These are phyloP conservation scores for Myiagra hebetior DNA, from an alignment of 2,113 vertebrate species.

Conservation along the genomic window DNA sequence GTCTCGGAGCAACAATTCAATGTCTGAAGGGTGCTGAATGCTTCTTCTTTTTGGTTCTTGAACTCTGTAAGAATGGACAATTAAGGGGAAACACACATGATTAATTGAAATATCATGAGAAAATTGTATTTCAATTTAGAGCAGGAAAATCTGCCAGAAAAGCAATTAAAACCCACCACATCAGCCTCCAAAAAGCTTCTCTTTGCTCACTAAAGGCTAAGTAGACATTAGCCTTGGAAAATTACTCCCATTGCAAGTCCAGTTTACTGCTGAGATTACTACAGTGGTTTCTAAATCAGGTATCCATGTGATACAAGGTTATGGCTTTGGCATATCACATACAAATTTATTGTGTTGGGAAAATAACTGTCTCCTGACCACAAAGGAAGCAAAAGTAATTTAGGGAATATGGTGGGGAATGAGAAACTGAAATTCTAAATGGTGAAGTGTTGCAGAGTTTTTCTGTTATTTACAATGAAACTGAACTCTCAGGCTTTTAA, in stretches of 20 bases:
- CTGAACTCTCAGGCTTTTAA: neutral
- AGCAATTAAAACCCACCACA: neutral
- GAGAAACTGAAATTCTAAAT: neutral
- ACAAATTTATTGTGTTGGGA: neutral
- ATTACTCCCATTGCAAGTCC: neutral
- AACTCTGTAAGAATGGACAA: conserved; percentile 62
- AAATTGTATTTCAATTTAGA: neutral
- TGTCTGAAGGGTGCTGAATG: conserved; percentile 79
- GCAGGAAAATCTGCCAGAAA: neutral
- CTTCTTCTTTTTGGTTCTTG: conserved; percentile 63
- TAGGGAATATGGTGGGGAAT: neutral
- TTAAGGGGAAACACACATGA: neutral
- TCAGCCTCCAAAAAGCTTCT: neutral
- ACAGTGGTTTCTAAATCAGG: neutral
- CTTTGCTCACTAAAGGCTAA: neutral
- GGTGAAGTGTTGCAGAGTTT: neutral
- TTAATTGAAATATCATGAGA: neutral
- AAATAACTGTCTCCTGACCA: neutral
- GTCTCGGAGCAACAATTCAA: conserved; percentile 84
- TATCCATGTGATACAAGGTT: neutral
- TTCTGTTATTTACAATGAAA: neutral
- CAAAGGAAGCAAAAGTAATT: neutral
- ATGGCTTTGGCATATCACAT: neutral
- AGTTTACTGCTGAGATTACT: neutral
- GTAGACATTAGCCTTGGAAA: neutral